phyloP scores from a whole-genome alignment of 1,140 invertebrate genomes.

The Drosophila prosaltans region DNA sequence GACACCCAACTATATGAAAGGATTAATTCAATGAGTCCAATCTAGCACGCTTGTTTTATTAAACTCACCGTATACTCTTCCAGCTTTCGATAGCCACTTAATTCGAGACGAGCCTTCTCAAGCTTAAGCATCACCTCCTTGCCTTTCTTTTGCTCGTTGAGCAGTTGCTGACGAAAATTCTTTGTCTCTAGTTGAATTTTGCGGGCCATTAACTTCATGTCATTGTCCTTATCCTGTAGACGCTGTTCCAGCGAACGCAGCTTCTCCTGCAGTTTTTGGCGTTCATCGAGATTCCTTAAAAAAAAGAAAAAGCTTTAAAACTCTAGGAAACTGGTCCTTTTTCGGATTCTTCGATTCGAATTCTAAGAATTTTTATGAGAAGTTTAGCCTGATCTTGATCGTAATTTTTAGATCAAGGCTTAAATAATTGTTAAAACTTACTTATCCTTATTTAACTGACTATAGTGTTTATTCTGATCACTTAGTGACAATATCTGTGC shows the following conservation, averaged over 20 bases:
- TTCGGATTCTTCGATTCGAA: background rate
- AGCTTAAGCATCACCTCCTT: conserved; percentile 88
- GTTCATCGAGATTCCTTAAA: conserved; percentile 87
- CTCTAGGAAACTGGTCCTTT: background rate
- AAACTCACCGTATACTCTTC: conserved; percentile 70
- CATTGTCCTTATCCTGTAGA: conserved; percentile 87
- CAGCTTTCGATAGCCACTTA: conserved; percentile 75
- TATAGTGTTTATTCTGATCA: conserved; percentile 88
- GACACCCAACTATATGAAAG: conserved; percentile 8
- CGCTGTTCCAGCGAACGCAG: conserved; percentile 86
- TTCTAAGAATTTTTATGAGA: background rate
- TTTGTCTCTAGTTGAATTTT: conserved; percentile 88
- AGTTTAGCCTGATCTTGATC: no score
- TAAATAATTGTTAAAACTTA: conserved; percentile 47
- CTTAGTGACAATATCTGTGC: conserved; percentile 86
- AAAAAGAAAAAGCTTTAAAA: background rate
- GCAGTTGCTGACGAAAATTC: conserved; percentile 88
- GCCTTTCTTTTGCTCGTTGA: conserved; percentile 87
- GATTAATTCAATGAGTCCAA: background rate
- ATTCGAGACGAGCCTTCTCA: conserved; percentile 84
- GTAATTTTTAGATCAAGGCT: no score
- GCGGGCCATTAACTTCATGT: conserved; percentile 87
- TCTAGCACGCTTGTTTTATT: background rate
- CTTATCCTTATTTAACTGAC: conserved; percentile 88
- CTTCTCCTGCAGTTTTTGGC: conserved; percentile 88